Base-by-base conservation (phyloP, 2,888 invertebrate species). In the Polymixis flavicincta region DNA sequence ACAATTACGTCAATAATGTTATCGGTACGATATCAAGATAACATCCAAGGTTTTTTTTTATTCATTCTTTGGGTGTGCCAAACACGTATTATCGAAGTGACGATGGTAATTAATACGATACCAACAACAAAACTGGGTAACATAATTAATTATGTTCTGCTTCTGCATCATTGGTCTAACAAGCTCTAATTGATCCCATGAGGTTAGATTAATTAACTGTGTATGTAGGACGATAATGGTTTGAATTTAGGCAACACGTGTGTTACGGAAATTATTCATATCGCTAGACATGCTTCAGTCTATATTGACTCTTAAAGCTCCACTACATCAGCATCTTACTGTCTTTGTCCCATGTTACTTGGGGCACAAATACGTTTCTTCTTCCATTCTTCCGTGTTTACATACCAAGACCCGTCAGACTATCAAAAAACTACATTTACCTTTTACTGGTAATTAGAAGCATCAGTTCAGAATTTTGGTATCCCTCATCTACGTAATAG, bases 131-230 rank as follows among this genome's bases (percentile, higher is more conserved):
- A 50, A 61, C 42, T 60, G 37, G 37, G 59, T 59, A 32, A 57
- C 22, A 42, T 32, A 73, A 54, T 52, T n/a, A 60, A 78, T 78
- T 78, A 14, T 5, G 19, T 72, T 59, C 3, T 25, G 63, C 19
- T 68, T 52, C 48, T 50, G 42, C 42, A 45, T 57, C 63, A 52
- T 54, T 37, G 45, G 48, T 63, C 11, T 55, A 60, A 76, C 59
- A 65, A 60, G 68, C 37, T 69, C 55, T 60, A 83, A 77, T 78
- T 83, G 37, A 55, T 73, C 66, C 14, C 61, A 59, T 19, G 66
- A 70, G 61, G 57, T 66, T 66, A 37, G 28, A 57, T 61, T 52
- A 80, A 80, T 78, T 61, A 80, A 55, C 50, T 37, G 17, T 50
- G 32, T 45, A 48, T 61, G 8, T 55, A 25, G 54, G 25, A 45